Conservation (phyloP, 2,888 invertebrate genomes). For the Clitarchus hookeri region DNA sequence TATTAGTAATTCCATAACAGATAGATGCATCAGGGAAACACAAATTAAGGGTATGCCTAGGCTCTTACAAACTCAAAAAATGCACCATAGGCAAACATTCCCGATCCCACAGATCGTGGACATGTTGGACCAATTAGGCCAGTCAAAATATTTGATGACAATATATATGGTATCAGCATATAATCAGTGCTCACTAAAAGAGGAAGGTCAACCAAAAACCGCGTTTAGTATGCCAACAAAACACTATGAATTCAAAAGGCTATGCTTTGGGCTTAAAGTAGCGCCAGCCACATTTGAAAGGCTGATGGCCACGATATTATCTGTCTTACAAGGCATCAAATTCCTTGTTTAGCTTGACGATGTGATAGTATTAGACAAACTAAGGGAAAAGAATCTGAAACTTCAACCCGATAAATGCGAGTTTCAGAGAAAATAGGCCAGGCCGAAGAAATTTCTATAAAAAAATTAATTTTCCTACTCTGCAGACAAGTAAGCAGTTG, state of each 20-base stretch:
- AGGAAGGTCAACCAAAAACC: background rate
- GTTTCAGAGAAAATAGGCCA: constrained; percentile 29
- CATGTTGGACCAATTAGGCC: background rate
- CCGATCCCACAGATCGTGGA: background rate
- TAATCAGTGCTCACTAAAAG: background rate
- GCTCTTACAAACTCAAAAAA: background rate
- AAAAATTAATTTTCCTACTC: background rate
- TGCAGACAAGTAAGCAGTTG: background rate
- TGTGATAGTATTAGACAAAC: constrained; percentile 24
- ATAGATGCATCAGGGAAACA: background rate
- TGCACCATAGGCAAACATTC: background rate
- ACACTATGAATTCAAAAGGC: background rate
- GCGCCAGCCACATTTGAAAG: background rate
- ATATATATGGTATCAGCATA: background rate
- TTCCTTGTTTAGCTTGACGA: background rate
- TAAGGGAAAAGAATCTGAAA: constrained; percentile 25
- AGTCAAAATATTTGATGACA: background rate
- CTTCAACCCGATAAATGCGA: constrained; percentile 38
- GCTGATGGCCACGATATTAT: background rate
- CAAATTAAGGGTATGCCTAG: constrained; percentile 6
- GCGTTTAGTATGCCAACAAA: background rate
- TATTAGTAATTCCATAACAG: constrained; percentile 27
- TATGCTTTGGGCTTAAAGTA: background rate
- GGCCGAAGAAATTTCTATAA: constrained; percentile 19
- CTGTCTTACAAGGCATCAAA: background rate